phyloP scores from a whole-genome alignment of 2,113 vertebrate species.

The Bujurquina vittata region DNA sequence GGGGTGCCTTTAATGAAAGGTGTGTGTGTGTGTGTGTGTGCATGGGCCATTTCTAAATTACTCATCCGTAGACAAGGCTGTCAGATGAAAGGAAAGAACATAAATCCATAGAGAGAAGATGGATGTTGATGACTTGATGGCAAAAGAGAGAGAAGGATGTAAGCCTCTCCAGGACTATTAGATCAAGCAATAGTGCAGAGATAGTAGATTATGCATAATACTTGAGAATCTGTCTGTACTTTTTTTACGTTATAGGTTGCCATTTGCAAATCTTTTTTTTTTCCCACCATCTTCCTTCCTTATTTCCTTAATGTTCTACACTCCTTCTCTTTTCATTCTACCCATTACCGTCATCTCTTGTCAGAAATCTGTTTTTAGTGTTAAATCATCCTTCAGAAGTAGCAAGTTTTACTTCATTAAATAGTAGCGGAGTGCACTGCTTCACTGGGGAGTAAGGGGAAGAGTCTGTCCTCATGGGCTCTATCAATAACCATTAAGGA shows the following conservation, averaged over 20 bases:
- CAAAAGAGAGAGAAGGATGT: constrained; percentile 1
- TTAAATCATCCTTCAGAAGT: constrained; percentile 60
- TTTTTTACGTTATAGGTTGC: neutral
- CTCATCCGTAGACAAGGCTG: constrained; percentile 26
- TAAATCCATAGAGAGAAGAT: constrained; percentile 34
- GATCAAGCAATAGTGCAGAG: constrained; percentile 31
- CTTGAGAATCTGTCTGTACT: neutral
- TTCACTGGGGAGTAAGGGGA: constrained; percentile 41
- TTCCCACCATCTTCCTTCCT: neutral
- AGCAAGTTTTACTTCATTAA: constrained; percentile 71
- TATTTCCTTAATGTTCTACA: neutral
- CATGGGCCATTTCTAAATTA: constrained; percentile 60
- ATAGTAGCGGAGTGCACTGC: constrained; percentile 45
- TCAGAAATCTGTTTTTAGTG: constrained; percentile 52
- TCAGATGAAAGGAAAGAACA: constrained; percentile 52
- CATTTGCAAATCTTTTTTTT: constrained; percentile 1
- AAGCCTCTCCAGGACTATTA: constrained; percentile 50
- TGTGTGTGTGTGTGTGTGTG: constrained; percentile 7
- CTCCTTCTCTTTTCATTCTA: constrained; percentile 5
- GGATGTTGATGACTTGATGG: constrained; percentile 17
- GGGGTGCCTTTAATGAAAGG: constrained; percentile 45
- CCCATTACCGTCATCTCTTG: constrained; percentile 10
- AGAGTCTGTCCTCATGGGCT: constrained; percentile 58
- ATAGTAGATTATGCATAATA: constrained; percentile 18
- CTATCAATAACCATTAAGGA: constrained; percentile 76